These are phyloP conservation scores for Cepaea nemoralis DNA, from an alignment of 1,140 invertebrate species.

Conservation along the genomic window DNA sequence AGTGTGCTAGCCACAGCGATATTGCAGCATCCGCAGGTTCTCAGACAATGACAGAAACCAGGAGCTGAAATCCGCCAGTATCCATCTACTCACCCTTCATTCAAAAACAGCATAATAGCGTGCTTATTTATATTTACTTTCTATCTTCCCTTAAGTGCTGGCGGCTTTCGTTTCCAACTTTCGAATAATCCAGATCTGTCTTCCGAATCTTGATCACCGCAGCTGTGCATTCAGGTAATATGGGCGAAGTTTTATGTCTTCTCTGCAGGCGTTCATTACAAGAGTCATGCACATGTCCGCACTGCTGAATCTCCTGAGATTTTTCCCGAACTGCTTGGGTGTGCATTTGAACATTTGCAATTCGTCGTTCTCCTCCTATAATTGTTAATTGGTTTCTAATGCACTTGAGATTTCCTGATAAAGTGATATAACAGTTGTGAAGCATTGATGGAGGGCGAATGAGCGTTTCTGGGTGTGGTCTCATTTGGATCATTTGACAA, in stretches of 20 bases:
- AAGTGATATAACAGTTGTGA: background rate
- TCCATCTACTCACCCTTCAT: too few relatives aligned
- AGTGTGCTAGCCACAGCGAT: too few relatives aligned
- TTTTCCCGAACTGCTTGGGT: background rate
- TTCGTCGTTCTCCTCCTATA: background rate
- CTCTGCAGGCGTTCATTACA: background rate
- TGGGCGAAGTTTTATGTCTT: slow-evolving; percentile 4
- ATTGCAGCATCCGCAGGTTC: too few relatives aligned
- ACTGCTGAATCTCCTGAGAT: background rate
- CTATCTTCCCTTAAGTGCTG: background rate
- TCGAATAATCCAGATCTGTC: background rate
- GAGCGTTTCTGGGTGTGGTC: background rate
- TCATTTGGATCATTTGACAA: too few relatives aligned
- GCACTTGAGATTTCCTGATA: background rate
- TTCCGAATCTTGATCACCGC: background rate
- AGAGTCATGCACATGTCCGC: background rate
- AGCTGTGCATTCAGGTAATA: slow-evolving; percentile 7
- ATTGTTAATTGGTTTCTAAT: slow-evolving; percentile 16
- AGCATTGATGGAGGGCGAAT: background rate
- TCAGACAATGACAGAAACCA: too few relatives aligned
- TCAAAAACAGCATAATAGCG: too few relatives aligned
- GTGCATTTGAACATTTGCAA: background rate
- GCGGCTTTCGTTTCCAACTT: background rate
- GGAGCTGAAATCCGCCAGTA: too few relatives aligned
- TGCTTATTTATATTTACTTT: background rate